Evolutionary conservation across 2,888 invertebrate species (phyloP).

Genomic region (Xanthia icteritia): DNA sequence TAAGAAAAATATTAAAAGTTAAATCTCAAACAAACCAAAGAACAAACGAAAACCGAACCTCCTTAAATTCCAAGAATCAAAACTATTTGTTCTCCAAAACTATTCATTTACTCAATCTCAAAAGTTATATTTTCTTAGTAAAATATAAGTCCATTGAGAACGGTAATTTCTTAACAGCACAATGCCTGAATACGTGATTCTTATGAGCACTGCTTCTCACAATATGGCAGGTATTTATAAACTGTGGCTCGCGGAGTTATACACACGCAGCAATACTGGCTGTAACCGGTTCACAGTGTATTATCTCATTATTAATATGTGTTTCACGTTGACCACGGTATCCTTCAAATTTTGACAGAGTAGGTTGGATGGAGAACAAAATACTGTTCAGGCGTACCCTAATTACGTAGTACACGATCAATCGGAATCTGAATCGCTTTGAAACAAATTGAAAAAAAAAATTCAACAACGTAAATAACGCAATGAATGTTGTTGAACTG

Average conservation of each 20-base stretch:
- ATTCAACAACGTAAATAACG: no score
- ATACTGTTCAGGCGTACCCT: no score
- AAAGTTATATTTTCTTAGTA: conserved; percentile 48
- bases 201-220: conserved; percentile 74
- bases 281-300: conserved; percentile 67
- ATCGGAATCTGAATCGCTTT: no score
- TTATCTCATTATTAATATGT: conserved; percentile 56
- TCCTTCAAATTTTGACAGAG: conserved; percentile 42
- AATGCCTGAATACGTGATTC: conserved; percentile 71
- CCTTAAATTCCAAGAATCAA: conserved; percentile 6
- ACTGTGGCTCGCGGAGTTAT: conserved; percentile 65
- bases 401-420: no score
- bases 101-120: conserved; percentile 29
- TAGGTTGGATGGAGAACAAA: not conserved
- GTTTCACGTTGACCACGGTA: conserved; percentile 31
- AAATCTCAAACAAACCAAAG: conserved; percentile 9
- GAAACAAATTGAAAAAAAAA: no score
- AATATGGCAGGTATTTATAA: conserved; percentile 79
- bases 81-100: conserved; percentile 11
- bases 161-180: conserved; percentile 58
- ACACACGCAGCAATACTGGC: conserved; percentile 69
- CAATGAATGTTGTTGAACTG: no score
- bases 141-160: conserved; percentile 47
- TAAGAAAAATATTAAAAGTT: not conserved
- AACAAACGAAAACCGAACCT: not conserved